These are phyloP conservation scores for Drosophila teissieri DNA, from an alignment of 1,140 invertebrate genomes.

Conservation along the genomic window DNA sequence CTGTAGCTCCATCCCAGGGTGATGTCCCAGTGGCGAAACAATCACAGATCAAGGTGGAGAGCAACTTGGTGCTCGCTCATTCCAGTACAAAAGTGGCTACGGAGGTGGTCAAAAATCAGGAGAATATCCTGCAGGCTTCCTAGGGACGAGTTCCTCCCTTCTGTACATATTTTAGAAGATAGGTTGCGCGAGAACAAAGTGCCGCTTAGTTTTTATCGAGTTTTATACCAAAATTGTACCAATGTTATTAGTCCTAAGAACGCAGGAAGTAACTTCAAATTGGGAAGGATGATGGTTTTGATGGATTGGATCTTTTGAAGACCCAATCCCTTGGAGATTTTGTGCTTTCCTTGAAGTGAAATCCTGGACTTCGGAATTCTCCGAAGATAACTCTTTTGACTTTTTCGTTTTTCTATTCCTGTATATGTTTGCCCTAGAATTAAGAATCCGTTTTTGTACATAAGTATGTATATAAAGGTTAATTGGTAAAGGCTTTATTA, in stretches of 20 bases:
- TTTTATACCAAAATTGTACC: constrained; percentile 51
- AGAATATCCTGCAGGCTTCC: constrained; percentile 9
- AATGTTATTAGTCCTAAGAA: constrained; percentile 23
- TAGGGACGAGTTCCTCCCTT: neutral
- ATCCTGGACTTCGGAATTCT: neutral
- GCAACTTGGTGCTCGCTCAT: constrained; percentile 58
- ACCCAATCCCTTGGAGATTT: too few species aligned
- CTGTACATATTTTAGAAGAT: constrained; percentile 6
- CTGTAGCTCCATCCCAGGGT: neutral
- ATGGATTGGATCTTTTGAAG: too few species aligned
- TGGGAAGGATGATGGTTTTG: neutral
- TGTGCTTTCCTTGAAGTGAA: neutral
- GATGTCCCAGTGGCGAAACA: constrained; percentile 16
- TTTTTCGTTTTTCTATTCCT: constrained; percentile 15
- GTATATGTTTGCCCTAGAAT: constrained; percentile 26
- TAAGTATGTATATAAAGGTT: constrained; percentile 25
- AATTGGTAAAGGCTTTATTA: constrained; percentile 10
- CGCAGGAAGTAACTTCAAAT: neutral
- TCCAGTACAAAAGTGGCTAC: constrained; percentile 49
- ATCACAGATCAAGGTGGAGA: constrained; percentile 67
- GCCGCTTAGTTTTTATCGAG: constrained; percentile 25
- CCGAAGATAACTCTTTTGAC: constrained; percentile 1
- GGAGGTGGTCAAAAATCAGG: neutral
- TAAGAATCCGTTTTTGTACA: constrained; percentile 40
- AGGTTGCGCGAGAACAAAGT: constrained; percentile 19